Conservation (phyloP, 2,797 vertebrate genomes). For the Babyrousa celebensis region DNA sequence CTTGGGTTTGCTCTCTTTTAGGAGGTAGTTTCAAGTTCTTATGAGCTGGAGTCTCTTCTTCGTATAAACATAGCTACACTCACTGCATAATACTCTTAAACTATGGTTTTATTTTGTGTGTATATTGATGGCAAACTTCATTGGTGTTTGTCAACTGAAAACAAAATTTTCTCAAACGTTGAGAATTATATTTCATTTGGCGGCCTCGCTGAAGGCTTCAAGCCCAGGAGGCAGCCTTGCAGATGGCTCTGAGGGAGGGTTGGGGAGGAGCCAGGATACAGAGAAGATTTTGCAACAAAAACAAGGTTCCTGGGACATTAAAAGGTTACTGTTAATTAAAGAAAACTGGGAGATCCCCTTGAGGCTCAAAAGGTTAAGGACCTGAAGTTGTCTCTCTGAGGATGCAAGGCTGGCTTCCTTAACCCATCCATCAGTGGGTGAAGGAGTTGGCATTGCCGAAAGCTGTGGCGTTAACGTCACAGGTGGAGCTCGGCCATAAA, state of each 20-base stretch:
- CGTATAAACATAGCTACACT: neutral
- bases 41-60: accelerated
- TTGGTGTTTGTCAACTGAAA: neutral
- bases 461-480: too few species aligned
- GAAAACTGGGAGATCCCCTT: neutral
- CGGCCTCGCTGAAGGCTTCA: too few species aligned
- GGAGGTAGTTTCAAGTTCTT: neutral
- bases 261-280: neutral
- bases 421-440: too few species aligned
- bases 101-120: neutral
- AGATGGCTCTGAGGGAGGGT: neutral
- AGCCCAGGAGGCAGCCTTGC: neutral
- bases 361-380: too few species aligned
- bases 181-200: neutral
- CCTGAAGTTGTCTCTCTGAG: too few species aligned
- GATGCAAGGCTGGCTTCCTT: too few species aligned
- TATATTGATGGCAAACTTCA: accelerated
- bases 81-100: neutral
- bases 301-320: neutral
- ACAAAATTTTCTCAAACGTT: neutral
- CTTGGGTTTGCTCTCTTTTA: neutral
- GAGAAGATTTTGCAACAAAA: neutral
- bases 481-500: too few species aligned
- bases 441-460: too few species aligned
- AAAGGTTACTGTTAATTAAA: too few species aligned